Percentiles rank a stretch among this genome's conserved stretches.
phyloP scores from a whole-genome alignment of 2,797 vertebrate genomes.

The Parambassis ranga region DNA sequence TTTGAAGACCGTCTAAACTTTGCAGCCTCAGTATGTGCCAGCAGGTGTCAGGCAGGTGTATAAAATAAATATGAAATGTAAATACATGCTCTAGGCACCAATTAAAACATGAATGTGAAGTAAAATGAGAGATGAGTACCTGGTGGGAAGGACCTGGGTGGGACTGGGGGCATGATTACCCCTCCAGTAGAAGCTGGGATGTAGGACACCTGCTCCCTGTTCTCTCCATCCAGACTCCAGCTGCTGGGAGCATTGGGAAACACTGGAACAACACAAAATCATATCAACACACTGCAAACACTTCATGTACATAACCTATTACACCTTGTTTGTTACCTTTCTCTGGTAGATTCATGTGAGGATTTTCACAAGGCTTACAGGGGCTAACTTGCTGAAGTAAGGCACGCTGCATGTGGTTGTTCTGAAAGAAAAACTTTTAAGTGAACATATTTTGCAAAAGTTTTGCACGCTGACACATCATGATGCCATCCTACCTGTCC shows the following conservation, averaged over 20 bases:
- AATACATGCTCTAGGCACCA: not conserved
- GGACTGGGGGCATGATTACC: conserved; percentile 88
- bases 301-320: not conserved
- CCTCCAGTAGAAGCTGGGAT: conserved; percentile 77
- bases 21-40: not conserved
- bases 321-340: conserved; percentile 85
- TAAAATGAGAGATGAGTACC: conserved; percentile 75
- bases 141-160: conserved; percentile 86
- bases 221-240: conserved; percentile 95
- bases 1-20: not conserved
- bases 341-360: conserved; percentile 93
- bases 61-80: not conserved
- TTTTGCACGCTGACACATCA: not conserved
- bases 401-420: conserved; percentile 95
- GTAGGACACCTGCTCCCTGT: conserved; percentile 74
- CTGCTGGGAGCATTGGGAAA: conserved; percentile 90
- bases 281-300: not conserved
- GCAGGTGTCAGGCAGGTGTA: not conserved
- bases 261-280: conserved; percentile 72
- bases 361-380: conserved; percentile 96
- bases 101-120: not conserved
- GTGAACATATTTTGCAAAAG: too few species aligned
- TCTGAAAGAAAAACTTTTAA: conserved; percentile 79
- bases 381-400: conserved; percentile 97
- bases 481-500: conserved; percentile 86